Percentiles rank a stretch among this genome's conserved stretches.
phyloP scores from a whole-genome alignment of 2,113 vertebrate genomes.

The Pantherophis guttatus region DNA sequence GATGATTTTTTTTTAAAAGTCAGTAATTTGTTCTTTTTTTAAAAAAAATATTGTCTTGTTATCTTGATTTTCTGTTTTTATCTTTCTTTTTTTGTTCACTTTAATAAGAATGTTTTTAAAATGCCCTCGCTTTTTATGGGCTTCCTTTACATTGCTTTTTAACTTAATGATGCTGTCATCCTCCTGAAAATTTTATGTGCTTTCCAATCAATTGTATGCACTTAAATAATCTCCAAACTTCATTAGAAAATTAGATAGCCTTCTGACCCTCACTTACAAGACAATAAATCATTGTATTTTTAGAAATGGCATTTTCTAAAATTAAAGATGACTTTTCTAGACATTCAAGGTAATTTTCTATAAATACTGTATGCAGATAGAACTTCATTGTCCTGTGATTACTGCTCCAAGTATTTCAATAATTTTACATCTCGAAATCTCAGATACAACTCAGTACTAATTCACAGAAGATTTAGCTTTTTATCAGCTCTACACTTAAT shows the following conservation, averaged over 20 bases:
- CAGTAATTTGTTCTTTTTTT: not conserved
- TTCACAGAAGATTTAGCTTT: not conserved
- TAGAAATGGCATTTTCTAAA: not conserved
- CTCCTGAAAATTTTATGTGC: not conserved
- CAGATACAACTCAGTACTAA: not conserved
- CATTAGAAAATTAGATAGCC: not conserved
- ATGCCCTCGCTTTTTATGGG: not conserved
- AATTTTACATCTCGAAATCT: not conserved
- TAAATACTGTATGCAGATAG: not conserved
- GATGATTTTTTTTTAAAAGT: not conserved
- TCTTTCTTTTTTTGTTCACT: not conserved
- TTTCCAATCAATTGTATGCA: not conserved
- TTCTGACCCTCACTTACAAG: not conserved
- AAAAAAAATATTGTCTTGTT: not conserved
- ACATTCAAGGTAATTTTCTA: not conserved
- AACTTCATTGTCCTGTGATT: not conserved
- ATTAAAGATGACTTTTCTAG: not conserved
- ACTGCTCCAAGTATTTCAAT: not conserved
- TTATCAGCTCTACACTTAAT: not conserved
- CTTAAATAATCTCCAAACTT: not conserved
- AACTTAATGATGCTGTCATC: not conserved
- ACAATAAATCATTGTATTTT: not conserved
- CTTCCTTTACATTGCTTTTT: not conserved
- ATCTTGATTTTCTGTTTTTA: not conserved
- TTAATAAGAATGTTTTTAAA: not conserved